Evolutionary conservation across 2,113 vertebrate genomes (phyloP).

Genomic region (Orycteropus afer): DNA sequence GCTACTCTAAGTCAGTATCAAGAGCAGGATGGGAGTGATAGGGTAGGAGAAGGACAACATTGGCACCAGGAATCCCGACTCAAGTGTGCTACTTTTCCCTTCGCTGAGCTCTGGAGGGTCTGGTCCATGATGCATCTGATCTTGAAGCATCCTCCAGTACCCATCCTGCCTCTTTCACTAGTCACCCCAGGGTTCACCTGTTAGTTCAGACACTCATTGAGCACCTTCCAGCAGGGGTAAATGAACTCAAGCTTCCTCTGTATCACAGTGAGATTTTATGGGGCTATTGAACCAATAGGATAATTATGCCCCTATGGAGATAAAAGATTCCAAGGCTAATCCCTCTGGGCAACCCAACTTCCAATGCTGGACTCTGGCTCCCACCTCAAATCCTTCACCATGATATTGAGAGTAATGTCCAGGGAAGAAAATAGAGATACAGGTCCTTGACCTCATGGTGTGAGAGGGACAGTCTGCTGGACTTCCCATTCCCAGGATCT

Average conservation of each 20-base stretch:
- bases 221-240: conserved; percentile 14
- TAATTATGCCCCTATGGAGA: background rate
- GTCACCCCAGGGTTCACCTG: background rate
- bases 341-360: background rate
- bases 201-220: background rate
- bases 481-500: no score
- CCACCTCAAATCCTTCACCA: background rate
- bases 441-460: background rate
- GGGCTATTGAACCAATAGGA: conserved; percentile 35
- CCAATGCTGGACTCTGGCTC: conserved; percentile 29
- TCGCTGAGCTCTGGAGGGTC: background rate
- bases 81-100: background rate
- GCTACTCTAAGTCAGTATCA: background rate
- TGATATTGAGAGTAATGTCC: background rate
- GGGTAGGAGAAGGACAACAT: background rate
- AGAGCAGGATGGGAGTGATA: background rate
- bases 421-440: background rate
- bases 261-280: conserved; percentile 60
- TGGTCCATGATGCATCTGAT: background rate
- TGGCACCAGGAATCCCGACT: background rate
- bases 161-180: background rate
- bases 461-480: background rate
- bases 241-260: conserved; percentile 35
- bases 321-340: conserved; percentile 52
- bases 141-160: background rate